Percentiles rank a stretch among this genome's conserved stretches.
Evolutionary conservation across 2,888 invertebrate species (phyloP).

Genomic region (Clanis bilineata): DNA sequence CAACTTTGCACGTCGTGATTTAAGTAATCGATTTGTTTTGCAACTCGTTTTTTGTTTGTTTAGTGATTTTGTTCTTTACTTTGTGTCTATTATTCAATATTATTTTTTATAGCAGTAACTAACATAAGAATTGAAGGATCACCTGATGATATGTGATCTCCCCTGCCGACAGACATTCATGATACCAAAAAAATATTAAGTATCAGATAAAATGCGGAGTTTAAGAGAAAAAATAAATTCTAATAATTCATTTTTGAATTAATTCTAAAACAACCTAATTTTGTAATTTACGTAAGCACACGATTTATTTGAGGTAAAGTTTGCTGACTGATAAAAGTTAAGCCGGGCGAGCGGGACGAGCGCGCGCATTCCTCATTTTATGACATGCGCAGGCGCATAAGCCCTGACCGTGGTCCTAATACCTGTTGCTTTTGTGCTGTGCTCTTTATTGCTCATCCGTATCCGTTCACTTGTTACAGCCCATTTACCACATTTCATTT

Average conservation of each 20-base stretch:
- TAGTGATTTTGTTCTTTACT: neutral
- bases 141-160: neutral
- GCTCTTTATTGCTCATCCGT: neutral
- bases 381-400: conserved; percentile 47
- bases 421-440: conserved; percentile 42
- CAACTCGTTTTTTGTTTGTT: conserved; percentile 19
- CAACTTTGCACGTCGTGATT: conserved; percentile 50
- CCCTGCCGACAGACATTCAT: neutral
- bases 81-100: neutral
- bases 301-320: neutral
- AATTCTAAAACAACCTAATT: neutral
- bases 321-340: conserved; percentile 51
- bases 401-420: conserved; percentile 35
- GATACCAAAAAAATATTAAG: too few species aligned
- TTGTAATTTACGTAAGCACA: neutral
- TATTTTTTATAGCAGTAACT: neutral
- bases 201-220: too few species aligned
- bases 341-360: conserved; percentile 39
- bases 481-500: neutral
- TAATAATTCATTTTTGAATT: neutral
- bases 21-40: conserved; percentile 41
- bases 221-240: too few species aligned
- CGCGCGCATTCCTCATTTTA: conserved; percentile 61
- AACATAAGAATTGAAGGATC: neutral
- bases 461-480: neutral